Percentiles rank a stretch among this genome's conserved stretches.
phyloP scores from a whole-genome alignment of 2,113 vertebrate genomes.

The Nycticorax nycticorax region DNA sequence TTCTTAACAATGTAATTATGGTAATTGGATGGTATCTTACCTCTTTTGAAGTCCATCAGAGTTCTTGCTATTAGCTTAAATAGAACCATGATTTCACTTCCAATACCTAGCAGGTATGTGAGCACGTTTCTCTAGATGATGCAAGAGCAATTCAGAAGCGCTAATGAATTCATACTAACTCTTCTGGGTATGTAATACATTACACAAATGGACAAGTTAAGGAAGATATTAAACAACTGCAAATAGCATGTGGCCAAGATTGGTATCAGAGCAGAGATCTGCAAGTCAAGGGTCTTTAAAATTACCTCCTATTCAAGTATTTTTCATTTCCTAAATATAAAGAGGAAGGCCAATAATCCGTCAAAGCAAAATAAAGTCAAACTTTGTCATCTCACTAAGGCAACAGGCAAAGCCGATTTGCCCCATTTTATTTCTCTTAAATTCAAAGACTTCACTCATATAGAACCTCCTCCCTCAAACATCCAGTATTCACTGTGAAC shows the following conservation, averaged over 20 bases:
- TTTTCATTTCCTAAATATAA: background rate
- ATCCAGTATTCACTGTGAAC: background rate
- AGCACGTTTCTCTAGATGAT: background rate
- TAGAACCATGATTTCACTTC: background rate
- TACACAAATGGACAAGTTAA: slow-evolving; percentile 21
- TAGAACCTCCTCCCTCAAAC: background rate
- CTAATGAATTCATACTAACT: slow-evolving; percentile 14
- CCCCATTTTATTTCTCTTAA: background rate
- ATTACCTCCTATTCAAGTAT: background rate
- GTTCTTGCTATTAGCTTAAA: slow-evolving; percentile 31
- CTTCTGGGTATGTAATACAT: background rate
- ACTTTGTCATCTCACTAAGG: background rate
- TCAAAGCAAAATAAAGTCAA: background rate
- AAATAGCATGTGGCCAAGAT: background rate
- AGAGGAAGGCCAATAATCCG: background rate
- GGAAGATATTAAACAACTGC: slow-evolving; percentile 20
- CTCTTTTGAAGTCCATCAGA: slow-evolving; percentile 9
- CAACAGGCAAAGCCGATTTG: background rate
- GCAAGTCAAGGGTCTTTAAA: background rate
- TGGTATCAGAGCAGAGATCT: background rate
- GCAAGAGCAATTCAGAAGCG: background rate
- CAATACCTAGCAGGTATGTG: background rate
- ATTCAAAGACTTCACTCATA: background rate
- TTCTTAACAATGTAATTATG: slow-evolving; percentile 53
- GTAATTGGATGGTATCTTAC: slow-evolving; percentile 22